These are phyloP conservation scores for Spatula clypeata DNA, from an alignment of 2,797 vertebrate species.

Conservation along the genomic window DNA sequence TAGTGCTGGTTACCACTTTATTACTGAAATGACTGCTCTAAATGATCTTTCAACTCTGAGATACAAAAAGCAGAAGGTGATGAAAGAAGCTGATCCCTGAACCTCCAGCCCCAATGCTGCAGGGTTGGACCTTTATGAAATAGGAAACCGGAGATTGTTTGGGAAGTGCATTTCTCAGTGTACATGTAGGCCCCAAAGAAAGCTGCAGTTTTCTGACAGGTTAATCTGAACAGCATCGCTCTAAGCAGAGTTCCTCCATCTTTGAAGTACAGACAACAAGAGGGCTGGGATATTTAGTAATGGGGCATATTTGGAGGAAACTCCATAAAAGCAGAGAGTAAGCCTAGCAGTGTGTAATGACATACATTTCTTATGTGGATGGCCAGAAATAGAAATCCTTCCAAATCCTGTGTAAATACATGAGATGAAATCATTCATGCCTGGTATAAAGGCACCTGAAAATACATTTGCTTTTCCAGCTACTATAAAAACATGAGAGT, in stretches of 20 bases:
- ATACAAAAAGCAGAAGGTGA: background rate
- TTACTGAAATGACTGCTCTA: background rate
- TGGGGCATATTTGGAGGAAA: background rate
- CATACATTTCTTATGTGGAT: background rate
- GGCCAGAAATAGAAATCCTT: background rate
- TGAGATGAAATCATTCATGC: rapidly evolving
- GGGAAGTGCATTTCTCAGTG: background rate
- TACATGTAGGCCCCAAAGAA: background rate
- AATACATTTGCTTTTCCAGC: background rate
- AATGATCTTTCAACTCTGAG: background rate
- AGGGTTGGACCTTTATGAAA: background rate
- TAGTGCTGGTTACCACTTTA: background rate
- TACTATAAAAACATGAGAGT: rapidly evolving
- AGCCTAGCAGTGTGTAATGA: background rate
- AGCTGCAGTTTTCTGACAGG: background rate
- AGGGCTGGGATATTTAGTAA: background rate
- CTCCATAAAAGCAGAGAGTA: rapidly evolving
- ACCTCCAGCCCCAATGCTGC: background rate
- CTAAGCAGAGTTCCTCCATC: background rate
- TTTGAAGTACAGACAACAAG: rapidly evolving
- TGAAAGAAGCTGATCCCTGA: background rate
- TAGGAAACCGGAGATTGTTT: rapidly evolving
- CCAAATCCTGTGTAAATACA: background rate
- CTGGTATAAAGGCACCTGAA: background rate
- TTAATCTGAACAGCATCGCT: background rate